Percentiles rank a stretch among this genome's conserved stretches.
phyloP scores from a whole-genome alignment of 2,888 invertebrate genomes.

The Anarsia innoxiella region DNA sequence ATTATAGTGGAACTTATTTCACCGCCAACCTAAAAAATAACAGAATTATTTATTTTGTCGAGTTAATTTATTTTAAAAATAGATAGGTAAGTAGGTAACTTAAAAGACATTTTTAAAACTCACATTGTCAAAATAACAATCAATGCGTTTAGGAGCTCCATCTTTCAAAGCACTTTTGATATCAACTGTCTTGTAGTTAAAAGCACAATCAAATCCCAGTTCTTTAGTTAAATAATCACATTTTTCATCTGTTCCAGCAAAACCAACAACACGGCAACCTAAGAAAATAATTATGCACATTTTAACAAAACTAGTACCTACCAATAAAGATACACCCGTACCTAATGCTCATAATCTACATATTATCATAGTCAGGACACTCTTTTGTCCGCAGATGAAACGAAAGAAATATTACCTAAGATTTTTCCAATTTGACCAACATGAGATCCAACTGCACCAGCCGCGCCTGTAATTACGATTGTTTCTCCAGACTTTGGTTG shows the following conservation, averaged over 20 bases:
- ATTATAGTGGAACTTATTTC: slow-evolving; percentile 79
- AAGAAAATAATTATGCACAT: no score
- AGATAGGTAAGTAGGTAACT: background rate
- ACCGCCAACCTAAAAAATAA: slow-evolving; percentile 78
- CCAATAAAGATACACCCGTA: no score
- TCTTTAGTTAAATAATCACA: slow-evolving; percentile 80
- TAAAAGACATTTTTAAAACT: slow-evolving; percentile 27
- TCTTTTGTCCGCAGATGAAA: no score
- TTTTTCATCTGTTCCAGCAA: slow-evolving; percentile 83
- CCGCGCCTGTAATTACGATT: slow-evolving; percentile 82
- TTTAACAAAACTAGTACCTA: no score
- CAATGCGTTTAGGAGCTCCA: slow-evolving; percentile 80
- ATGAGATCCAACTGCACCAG: slow-evolving; percentile 85
- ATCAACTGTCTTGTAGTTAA: slow-evolving; percentile 82
- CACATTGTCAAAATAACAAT: slow-evolving; percentile 88
- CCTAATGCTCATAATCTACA: no score
- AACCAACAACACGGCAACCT: slow-evolving; percentile 69
- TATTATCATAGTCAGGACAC: no score
- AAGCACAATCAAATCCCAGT: slow-evolving; percentile 81
- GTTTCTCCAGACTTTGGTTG: slow-evolving; percentile 82
- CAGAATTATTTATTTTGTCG: no score
- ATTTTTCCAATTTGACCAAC: slow-evolving; percentile 88
- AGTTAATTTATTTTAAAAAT: background rate
- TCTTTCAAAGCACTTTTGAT: slow-evolving; percentile 75
- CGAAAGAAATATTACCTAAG: no score